phyloP scores from a whole-genome alignment of 1,140 invertebrate species.

The Galendromus occidentalis region DNA sequence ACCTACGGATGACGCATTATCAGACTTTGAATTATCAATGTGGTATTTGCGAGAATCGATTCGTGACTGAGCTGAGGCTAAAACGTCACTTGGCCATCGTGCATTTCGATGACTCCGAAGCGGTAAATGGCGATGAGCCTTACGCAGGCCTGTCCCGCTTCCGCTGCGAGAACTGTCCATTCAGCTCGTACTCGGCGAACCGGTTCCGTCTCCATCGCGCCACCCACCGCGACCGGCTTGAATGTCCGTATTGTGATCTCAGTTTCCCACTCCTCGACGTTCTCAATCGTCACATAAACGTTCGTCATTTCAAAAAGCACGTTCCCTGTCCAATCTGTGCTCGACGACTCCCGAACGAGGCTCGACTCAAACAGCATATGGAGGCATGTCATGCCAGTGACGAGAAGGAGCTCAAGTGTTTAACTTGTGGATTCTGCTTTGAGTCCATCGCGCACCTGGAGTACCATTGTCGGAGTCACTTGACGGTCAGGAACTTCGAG shows the following conservation, averaged over 20 bases:
- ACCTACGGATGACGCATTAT: not conserved
- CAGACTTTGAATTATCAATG: not conserved
- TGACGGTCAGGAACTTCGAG: not conserved
- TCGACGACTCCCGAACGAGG: not conserved
- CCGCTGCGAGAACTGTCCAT: not conserved
- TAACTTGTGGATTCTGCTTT: not conserved
- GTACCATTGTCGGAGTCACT: not conserved
- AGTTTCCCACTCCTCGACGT: not conserved
- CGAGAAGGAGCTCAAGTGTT: not conserved
- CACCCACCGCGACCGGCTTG: not conserved
- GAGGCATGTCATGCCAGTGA: not conserved
- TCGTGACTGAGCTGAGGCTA: not conserved
- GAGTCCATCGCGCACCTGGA: not conserved
- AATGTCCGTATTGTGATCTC: not conserved
- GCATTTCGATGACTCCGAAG: not conserved
- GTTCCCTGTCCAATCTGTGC: not conserved
- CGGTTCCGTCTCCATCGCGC: conserved; percentile 2
- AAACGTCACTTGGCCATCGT: conserved; percentile 2
- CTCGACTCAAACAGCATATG: not conserved
- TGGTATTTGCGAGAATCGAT: not conserved
- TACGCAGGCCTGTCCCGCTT: not conserved
- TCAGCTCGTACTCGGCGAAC: not conserved
- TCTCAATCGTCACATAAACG: conserved; percentile 1
- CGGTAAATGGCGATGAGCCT: not conserved
- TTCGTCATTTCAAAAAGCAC: not conserved